Evolutionary conservation across 2,797 vertebrate species (phyloP).

Genomic region (Enteromius afrohamiltoni): DNA sequence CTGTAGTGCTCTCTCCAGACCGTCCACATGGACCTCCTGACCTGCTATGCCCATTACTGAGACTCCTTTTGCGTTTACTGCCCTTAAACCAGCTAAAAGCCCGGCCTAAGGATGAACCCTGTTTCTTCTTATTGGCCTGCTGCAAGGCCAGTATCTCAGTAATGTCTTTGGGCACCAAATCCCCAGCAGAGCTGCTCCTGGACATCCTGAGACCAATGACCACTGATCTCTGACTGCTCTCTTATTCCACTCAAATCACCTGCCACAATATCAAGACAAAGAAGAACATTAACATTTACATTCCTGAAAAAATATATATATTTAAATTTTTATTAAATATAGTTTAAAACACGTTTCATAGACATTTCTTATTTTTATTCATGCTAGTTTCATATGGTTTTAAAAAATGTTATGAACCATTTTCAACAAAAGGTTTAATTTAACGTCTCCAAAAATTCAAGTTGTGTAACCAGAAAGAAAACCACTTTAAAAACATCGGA

Average conservation of each 20-base stretch:
- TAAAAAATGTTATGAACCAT: not conserved
- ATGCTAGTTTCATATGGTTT: not conserved
- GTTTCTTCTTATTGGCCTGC: conserved; percentile 79
- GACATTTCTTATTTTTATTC: not conserved
- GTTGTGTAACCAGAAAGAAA: not conserved
- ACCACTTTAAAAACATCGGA: not conserved
- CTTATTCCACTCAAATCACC: conserved; percentile 66
- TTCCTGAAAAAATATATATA: not conserved
- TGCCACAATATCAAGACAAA: conserved; percentile 70
- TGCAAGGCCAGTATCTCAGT: conserved; percentile 78
- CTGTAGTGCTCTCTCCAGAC: conserved; percentile 50
- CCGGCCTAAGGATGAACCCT: conserved; percentile 81
- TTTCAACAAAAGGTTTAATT: not conserved
- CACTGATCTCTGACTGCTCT: conserved; percentile 37
- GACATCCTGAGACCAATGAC: conserved; percentile 72
- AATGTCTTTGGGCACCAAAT: conserved; percentile 80
- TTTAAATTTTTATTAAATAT: not conserved
- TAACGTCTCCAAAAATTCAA: not conserved
- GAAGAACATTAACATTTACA: conserved; percentile 2
- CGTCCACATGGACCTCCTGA: conserved; percentile 43
- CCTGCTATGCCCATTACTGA: conserved; percentile 62
- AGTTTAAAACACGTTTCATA: not conserved
- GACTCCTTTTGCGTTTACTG: conserved; percentile 75
- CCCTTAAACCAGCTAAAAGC: conserved; percentile 89
- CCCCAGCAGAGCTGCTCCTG: conserved; percentile 77